These are phyloP conservation scores for Phyllotreta cruciferae DNA, from an alignment of 2,888 invertebrate genomes.

Conservation along the genomic window DNA sequence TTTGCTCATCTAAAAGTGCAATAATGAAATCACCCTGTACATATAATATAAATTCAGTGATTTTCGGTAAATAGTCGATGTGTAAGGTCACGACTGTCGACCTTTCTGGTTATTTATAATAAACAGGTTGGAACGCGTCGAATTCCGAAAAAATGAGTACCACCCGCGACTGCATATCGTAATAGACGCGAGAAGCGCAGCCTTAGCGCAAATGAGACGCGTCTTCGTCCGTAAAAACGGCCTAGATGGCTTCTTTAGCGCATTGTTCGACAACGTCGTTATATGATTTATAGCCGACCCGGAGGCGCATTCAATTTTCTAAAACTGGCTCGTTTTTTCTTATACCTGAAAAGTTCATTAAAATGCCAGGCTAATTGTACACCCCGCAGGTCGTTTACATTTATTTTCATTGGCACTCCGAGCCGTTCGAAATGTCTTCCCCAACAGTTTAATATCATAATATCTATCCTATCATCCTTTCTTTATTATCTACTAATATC, in stretches of 20 bases:
- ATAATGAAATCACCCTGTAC: no score
- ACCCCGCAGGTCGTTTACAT: conserved; percentile 45
- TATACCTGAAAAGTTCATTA: conserved; percentile 49
- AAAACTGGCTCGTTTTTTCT: conserved; percentile 48
- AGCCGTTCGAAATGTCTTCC: conserved; percentile 32
- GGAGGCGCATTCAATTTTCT: conserved; percentile 50
- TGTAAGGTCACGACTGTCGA: no score
- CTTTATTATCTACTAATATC: neutral
- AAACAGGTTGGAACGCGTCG: no score
- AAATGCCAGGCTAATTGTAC: conserved; percentile 51
- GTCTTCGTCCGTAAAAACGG: conserved; percentile 39
- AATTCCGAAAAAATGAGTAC: no score
- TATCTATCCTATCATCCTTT: conserved; percentile 5
- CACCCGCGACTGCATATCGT: no score
- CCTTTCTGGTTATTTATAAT: no score
- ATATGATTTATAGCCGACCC: conserved; percentile 49
- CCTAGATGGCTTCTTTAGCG: conserved; percentile 48
- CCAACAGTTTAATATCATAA: conserved; percentile 37
- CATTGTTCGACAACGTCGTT: conserved; percentile 44
- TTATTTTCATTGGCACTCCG: conserved; percentile 41
- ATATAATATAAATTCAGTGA: no score
- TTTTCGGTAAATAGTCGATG: no score
- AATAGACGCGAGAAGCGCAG: no score
- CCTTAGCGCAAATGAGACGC: conserved; percentile 35
- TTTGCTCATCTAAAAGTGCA: no score